Evolutionary conservation across 2,797 vertebrate species (phyloP).

Genomic region (Falco concolor): DNA sequence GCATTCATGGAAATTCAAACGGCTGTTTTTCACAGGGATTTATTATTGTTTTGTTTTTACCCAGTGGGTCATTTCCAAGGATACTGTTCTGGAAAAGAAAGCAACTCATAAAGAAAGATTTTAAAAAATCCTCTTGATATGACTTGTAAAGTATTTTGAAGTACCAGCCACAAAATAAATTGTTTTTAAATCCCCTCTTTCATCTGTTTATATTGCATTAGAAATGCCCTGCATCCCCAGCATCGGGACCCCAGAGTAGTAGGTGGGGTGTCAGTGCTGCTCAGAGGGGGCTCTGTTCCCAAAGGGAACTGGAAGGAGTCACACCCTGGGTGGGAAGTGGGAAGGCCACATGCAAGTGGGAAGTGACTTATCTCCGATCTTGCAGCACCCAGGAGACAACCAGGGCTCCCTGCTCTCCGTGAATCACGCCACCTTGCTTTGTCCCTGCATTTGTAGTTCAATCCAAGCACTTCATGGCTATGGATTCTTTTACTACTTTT

Average conservation of each 20-base stretch:
- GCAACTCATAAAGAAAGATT: constrained; percentile 29
- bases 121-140: constrained; percentile 9
- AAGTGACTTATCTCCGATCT: not conserved
- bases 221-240: not conserved
- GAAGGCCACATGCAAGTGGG: accelerated
- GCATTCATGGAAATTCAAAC: not conserved
- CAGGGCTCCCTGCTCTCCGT: not conserved
- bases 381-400: not conserved
- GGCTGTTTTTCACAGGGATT: constrained; percentile 10
- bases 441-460: accelerated
- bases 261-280: not conserved
- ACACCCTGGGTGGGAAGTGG: not conserved
- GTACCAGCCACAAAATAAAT: constrained; percentile 3
- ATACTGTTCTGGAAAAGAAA: constrained; percentile 50
- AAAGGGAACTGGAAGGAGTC: not conserved
- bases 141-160: constrained; percentile 36
- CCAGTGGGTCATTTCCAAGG: constrained; percentile 59
- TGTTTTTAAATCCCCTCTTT: constrained; percentile 16
- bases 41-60: constrained; percentile 33
- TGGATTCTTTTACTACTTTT: not conserved
- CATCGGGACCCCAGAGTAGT: not conserved
- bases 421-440: not conserved
- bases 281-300: not conserved
- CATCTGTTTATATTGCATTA: not conserved
- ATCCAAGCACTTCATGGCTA: not conserved